Conservation (phyloP, 1,140 invertebrate species). For the Liolophura sinensis region DNA sequence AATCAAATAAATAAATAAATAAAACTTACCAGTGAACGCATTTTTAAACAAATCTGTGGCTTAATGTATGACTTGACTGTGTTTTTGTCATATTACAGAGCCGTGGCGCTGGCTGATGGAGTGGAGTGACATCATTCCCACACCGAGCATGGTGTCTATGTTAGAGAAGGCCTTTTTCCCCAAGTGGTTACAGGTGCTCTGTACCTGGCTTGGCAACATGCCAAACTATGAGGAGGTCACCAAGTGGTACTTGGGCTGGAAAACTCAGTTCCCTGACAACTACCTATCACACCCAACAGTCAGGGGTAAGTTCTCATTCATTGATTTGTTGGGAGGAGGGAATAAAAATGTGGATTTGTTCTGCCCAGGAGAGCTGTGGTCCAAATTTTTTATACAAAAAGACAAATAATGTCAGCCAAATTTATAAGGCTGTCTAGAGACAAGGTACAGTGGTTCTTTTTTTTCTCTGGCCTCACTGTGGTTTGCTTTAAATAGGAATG, state of each 20-base stretch:
- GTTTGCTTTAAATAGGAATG: too few relatives aligned
- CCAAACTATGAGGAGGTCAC: constrained; percentile 77
- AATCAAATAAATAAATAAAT: too few relatives aligned
- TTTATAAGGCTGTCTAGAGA: too few relatives aligned
- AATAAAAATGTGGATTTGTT: not conserved
- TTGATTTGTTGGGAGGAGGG: not conserved
- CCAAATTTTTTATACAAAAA: not conserved
- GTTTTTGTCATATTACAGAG: constrained; percentile 52
- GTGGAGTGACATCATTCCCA: constrained; percentile 80
- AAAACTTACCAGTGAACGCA: too few relatives aligned
- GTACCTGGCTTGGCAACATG: constrained; percentile 78
- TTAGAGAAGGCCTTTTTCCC: constrained; percentile 87
- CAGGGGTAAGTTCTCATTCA: constrained; percentile 64
- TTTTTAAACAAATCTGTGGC: too few relatives aligned
- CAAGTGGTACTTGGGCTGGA: constrained; percentile 89
- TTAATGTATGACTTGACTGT: constrained; percentile 15
- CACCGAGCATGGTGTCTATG: constrained; percentile 71
- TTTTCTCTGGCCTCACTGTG: too few relatives aligned
- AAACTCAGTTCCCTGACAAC: constrained; percentile 72
- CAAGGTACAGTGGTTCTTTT: too few relatives aligned
- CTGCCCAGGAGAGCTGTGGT: not conserved
- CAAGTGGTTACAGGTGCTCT: constrained; percentile 78
- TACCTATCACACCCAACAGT: constrained; percentile 71
- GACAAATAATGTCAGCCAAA: not conserved
- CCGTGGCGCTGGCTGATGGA: constrained; percentile 85